A percentile compares a stretch with the other conserved stretches of the same genome.
These are phyloP conservation scores for Andrena chrysosceles DNA, from an alignment of 2,888 invertebrate genomes.

Conservation along the genomic window DNA sequence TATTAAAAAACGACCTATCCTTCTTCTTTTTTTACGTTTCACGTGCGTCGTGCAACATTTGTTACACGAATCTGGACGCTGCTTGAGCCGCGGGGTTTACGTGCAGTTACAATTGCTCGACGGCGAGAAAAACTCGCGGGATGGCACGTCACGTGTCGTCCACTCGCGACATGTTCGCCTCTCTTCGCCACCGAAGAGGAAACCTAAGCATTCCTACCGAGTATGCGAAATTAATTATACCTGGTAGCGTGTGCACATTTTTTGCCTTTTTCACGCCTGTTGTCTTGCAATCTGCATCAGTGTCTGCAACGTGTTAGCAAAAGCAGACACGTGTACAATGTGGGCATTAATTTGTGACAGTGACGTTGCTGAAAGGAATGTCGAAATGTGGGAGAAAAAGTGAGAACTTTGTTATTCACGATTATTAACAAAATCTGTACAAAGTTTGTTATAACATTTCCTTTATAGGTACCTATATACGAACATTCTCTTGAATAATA, in stretches of 20 bases:
- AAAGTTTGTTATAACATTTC: no score
- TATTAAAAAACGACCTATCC: conserved; percentile 13
- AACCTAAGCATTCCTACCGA: conserved; percentile 24
- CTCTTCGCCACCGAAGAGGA: conserved; percentile 7
- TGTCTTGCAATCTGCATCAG: neutral
- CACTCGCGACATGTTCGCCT: neutral
- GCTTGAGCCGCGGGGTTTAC: conserved; percentile 17
- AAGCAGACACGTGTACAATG: neutral
- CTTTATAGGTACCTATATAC: no score
- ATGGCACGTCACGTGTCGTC: conserved; percentile 24
- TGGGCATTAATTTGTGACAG: neutral
- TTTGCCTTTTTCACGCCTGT: conserved; percentile 1
- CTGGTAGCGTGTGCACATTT: neutral
- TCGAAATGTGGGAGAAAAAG: neutral
- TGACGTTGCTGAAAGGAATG: neutral
- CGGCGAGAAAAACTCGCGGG: conserved; percentile 4
- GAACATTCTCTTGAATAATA: no score
- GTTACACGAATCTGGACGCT: conserved; percentile 14
- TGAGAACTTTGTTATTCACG: no score
- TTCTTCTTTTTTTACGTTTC: conserved; percentile 3
- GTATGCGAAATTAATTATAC: conserved; percentile 37
- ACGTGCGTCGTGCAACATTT: conserved; percentile 21
- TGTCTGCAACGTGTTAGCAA: neutral
- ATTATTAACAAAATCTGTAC: no score
- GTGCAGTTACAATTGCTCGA: conserved; percentile 9